Evolutionary conservation across 2,888 invertebrate genomes (phyloP).

Genomic region (Ormyrus labotus): DNA sequence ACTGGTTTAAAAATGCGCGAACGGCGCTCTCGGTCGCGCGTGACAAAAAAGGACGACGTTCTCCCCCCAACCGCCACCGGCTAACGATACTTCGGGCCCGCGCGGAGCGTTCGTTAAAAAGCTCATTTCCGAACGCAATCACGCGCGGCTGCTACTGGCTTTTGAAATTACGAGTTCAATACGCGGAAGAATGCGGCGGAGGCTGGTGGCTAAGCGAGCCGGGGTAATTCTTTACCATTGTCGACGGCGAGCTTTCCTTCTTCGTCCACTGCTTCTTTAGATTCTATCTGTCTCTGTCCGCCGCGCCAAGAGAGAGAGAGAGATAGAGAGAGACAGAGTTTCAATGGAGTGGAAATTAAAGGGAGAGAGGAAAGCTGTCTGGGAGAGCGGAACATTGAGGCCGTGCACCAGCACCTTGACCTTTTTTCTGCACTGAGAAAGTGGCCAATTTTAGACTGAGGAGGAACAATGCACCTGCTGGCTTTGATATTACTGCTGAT

Average conservation of each 20-base stretch:
- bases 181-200: slow-evolving; percentile 48
- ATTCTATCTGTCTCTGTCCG: not conserved
- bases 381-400: not conserved
- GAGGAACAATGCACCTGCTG: too few relatives aligned
- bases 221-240: slow-evolving; percentile 31
- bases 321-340: too few relatives aligned
- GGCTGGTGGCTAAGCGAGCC: not conserved
- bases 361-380: too few relatives aligned
- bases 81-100: slow-evolving; percentile 11
- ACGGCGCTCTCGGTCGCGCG: slow-evolving; percentile 25
- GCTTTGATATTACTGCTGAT: too few relatives aligned
- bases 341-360: too few relatives aligned
- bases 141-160: slow-evolving; percentile 40
- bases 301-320: too few relatives aligned
- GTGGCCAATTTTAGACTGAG: slow-evolving; percentile 2
- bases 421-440: not conserved
- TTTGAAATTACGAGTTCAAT: slow-evolving; percentile 53
- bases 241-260: slow-evolving; percentile 16
- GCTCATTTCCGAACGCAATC: slow-evolving; percentile 54
- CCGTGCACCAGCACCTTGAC: not conserved
- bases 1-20: slow-evolving; percentile 58
- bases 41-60: slow-evolving; percentile 30
- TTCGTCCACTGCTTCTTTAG: slow-evolving; percentile 5
- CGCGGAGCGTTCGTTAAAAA: slow-evolving; percentile 40
- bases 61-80: not conserved